Conservation (phyloP, 2,113 vertebrate genomes). For the Vombatus ursinus region DNA sequence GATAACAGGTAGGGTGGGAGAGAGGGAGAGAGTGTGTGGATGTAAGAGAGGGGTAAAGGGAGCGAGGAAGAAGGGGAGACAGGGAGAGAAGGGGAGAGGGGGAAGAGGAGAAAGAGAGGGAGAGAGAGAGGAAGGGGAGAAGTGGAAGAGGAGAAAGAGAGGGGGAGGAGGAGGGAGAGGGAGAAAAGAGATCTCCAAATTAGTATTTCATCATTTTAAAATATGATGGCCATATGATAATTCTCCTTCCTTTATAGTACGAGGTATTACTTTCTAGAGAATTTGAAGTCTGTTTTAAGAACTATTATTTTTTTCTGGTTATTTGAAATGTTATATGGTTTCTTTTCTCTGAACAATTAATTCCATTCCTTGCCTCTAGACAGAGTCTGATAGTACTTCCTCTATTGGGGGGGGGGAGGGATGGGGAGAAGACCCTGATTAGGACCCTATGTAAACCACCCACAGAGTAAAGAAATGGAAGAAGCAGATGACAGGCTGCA, state of each 20-base stretch:
- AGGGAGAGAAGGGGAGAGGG: too few species aligned
- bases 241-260: not conserved
- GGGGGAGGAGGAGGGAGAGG: too few species aligned
- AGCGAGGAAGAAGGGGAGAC: too few species aligned
- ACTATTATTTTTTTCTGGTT: not conserved
- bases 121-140: too few species aligned
- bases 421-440: not conserved
- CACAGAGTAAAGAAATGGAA: not conserved
- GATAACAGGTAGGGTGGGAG: not conserved
- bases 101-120: too few species aligned
- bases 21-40: too few species aligned
- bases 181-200: not conserved
- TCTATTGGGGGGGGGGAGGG: too few species aligned
- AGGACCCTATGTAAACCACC: not conserved
- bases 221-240: not conserved
- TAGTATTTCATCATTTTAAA: not conserved
- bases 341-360: not conserved
- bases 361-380: not conserved
- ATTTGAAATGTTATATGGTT: not conserved
- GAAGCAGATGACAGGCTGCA: not conserved
- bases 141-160: accelerated
- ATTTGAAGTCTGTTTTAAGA: not conserved
- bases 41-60: too few species aligned
- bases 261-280: not conserved
- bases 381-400: not conserved